Evolutionary conservation across 1,140 invertebrate genomes (phyloP), one percentile per base, ranked within the genome.

Genomic region (Conus betulinus): DNA sequence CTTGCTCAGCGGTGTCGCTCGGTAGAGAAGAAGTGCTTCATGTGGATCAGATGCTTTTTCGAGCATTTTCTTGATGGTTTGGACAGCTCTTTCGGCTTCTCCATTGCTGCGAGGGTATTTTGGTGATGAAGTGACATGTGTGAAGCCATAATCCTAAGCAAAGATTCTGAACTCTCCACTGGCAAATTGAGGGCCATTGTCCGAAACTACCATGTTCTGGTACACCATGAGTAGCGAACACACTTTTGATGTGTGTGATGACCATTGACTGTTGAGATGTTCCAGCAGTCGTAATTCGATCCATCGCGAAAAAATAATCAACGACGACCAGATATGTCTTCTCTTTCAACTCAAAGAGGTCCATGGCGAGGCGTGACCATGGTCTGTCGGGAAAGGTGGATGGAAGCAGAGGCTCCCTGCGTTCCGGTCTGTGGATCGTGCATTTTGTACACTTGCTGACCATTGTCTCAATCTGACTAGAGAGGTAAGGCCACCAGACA

Each of bases 301-400:
- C 74, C 82, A 88, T 27, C 87, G 87, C 27, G n/a, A 39, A 39
- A 76, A 71, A 88, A 52, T 91, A 91, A 39, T 91, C 89, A 52
- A 88, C 85, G 8, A 67, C 85, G 6, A 90, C 74, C 8, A 90
- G 60, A 23, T 85, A 90, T 3, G 88, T 63, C 4, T 78, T 39
- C 23, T 85, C 78, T 25, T 74, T 60, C 23, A 81, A 76, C 2
- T 57, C 84, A 84, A 84, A 90, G 25, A 89, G 90, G 84, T 94
- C 94, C 11, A 91, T 92, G 27, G 60, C 74, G 15, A 94, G 88
- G 17, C 87, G 87, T 17, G 86, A 67, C 74, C 85, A 88, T 85
- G 90, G 92, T 82, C 94, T 95, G 92, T 91, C 95, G 17, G 96
- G 86, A 89, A 95, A 96, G 57, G 95, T 90, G 39, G 95, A 93